Evolutionary conservation across 2,797 vertebrate species (phyloP).

Genomic region (Anniella stebbinsi): DNA sequence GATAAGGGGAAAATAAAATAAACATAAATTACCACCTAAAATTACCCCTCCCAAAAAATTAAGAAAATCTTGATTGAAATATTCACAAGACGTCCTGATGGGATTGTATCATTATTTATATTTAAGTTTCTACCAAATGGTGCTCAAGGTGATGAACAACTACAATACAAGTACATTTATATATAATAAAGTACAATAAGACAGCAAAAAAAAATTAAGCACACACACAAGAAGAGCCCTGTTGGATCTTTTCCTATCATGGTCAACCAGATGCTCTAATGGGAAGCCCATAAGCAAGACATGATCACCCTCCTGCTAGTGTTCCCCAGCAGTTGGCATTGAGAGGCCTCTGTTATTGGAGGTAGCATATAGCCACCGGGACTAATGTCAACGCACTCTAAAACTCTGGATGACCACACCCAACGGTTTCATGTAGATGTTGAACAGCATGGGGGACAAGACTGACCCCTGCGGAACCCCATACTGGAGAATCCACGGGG

Average conservation of each 20-base stretch:
- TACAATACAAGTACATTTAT: neutral
- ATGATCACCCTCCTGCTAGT: neutral
- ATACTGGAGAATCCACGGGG: no score
- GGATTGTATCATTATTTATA: neutral
- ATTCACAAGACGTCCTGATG: neutral
- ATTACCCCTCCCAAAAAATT: neutral
- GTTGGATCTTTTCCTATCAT: no score
- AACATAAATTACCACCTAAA: neutral
- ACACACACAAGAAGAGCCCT: no score
- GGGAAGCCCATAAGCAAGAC: neutral
- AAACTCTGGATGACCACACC: no score
- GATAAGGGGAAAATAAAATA: neutral
- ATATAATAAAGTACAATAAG: neutral
- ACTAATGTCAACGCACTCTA: neutral
- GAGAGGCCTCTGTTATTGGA: neutral
- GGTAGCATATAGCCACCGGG: no score
- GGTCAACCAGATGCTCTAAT: neutral
- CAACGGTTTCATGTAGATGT: no score
- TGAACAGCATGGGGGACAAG: no score
- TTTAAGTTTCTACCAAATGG: neutral
- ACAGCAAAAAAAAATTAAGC: neutral
- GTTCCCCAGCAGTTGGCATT: neutral
- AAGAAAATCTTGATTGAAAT: neutral
- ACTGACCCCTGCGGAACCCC: no score
- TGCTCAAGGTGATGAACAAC: neutral